Base-by-base conservation (phyloP, 1,140 invertebrate genomes). In the Steinernema khuongi region DNA sequence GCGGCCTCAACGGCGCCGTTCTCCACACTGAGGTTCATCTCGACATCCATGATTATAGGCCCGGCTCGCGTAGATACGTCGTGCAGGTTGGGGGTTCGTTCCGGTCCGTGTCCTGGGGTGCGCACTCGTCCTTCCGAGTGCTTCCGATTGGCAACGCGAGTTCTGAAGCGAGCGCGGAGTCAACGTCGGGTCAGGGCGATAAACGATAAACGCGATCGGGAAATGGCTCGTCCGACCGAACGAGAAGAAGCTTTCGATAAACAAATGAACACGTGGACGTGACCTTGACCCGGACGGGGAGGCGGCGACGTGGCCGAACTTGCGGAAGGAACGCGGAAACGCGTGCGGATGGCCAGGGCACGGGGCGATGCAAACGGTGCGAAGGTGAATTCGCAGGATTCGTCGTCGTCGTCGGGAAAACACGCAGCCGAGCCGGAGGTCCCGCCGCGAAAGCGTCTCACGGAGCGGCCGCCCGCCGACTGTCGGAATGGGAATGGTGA, bases 1-100 rank as follows among this genome's bases (percentile, higher is more conserved):
- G 50, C 19, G 50, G 50, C 50, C 2, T 14, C 50, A 4, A 22
- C 14, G 26, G 19, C 50, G 50, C 50, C 50, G 19, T 60, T 60
- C 19, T 60, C 50, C 7, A 60, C 11, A 60, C 26, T 60, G 14
- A 60, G 50, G 22, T 60, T 60, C 50, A 60, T 60, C 26, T 60
- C 50, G 11, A 60, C 50, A 60, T 60, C 50, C 50, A 60, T 60
- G 50, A 60, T 22, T n/a, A 22, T 60, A 60, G 50, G 50, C 50
- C 50, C 50, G 50, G 50, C 50, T 60, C 50, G 50, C 50, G 50
- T 60, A 60, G 50, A 60, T 60, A 60, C 50, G 50, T 60, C 50
- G 50, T 60, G 50, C 50, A 60, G 50, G 50, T 60, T 14, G 50
- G 50, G 50, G 50, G 50, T 60, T 60, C 50, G 50, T 11, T 60